Evolutionary conservation across 2,113 vertebrate species (phyloP).

Genomic region (Todiramphus saurophagus): DNA sequence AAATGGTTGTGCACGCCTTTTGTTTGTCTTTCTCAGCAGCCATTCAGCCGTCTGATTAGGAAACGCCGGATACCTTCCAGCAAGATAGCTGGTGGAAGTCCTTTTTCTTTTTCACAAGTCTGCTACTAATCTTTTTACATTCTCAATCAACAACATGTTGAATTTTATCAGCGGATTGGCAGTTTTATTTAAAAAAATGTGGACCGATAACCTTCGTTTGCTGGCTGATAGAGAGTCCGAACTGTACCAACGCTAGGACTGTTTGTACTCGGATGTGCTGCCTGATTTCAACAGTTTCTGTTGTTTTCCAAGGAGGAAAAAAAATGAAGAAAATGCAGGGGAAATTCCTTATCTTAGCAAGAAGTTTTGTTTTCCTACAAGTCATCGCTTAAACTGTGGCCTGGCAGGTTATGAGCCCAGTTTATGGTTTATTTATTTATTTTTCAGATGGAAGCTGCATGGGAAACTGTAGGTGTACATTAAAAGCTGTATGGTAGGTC

Average conservation of each 20-base stretch:
- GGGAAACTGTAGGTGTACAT: neutral
- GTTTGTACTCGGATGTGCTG: neutral
- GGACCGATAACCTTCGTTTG: neutral
- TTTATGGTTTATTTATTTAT: neutral
- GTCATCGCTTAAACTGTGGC: neutral
- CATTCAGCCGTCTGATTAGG: slow-evolving; percentile 30
- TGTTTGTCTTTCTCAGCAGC: slow-evolving; percentile 64
- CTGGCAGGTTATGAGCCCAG: neutral
- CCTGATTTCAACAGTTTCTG: neutral
- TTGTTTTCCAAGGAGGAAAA: neutral
- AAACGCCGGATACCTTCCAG: neutral
- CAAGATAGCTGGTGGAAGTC: slow-evolving; percentile 16
- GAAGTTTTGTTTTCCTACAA: neutral
- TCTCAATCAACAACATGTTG: neutral
- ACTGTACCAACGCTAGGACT: neutral
- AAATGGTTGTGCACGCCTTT: neutral
- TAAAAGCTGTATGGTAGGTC: neutral
- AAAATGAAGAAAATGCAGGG: neutral
- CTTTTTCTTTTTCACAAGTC: neutral
- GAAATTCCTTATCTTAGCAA: neutral
- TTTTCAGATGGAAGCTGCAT: neutral
- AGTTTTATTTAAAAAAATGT: neutral
- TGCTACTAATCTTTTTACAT: neutral
- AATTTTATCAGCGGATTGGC: slow-evolving; percentile 12
- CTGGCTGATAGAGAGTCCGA: neutral